Evolutionary conservation across 92 coral and sea anemone genomes (phyloP).

Genomic region (Chrysogorgia sp.): DNA sequence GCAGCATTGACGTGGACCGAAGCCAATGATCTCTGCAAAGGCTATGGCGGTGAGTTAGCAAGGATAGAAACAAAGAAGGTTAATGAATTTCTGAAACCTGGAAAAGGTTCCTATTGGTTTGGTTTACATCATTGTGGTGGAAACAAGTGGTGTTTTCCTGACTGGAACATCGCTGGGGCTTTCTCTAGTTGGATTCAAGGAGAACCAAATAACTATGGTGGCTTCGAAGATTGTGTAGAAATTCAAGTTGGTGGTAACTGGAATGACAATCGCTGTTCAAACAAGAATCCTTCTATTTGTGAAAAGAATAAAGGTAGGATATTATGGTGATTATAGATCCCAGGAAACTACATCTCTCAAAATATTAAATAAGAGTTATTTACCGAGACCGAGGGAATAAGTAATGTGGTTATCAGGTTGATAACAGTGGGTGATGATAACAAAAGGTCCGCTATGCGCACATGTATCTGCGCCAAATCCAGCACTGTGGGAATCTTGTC

Average conservation of each 20-base stretch:
- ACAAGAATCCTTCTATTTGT: not conserved
- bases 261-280: not conserved
- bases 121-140: not conserved
- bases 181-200: not conserved
- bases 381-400: too few species aligned
- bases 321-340: not conserved
- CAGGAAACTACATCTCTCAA: too few species aligned
- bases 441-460: too few species aligned
- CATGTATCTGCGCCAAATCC: too few species aligned
- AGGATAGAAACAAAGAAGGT: not conserved
- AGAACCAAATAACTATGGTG: not conserved
- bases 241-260: not conserved
- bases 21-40: not conserved
- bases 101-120: not conserved
- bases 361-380: too few species aligned
- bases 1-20: not conserved
- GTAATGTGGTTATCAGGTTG: too few species aligned
- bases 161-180: not conserved
- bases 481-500: too few species aligned
- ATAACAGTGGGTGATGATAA: too few species aligned
- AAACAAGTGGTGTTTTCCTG: constrained; percentile 7
- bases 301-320: not conserved
- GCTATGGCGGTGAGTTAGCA: not conserved
- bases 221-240: not conserved
- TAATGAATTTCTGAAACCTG: not conserved